phyloP scores from a whole-genome alignment of 1,140 invertebrate genomes.

The Dolichoris vasculosae region DNA sequence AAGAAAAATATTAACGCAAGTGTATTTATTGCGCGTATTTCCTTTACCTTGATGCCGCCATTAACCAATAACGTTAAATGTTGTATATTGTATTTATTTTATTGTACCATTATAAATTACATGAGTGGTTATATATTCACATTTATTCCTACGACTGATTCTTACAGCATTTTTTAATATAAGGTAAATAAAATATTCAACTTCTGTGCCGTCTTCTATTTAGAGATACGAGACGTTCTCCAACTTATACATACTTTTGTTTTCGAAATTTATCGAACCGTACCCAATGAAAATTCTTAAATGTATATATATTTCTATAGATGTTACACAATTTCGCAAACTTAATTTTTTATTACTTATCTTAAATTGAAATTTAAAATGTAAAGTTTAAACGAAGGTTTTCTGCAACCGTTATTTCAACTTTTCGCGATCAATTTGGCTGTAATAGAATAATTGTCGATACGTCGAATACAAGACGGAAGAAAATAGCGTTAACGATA shows the following conservation, averaged over 20 bases:
- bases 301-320: neutral
- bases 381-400: no score
- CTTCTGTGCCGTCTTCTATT: neutral
- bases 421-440: no score
- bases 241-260: conserved; percentile 13
- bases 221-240: neutral
- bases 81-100: conserved; percentile 28
- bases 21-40: conserved; percentile 3
- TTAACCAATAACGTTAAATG: neutral
- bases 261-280: neutral
- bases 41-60: neutral
- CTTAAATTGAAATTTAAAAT: neutral
- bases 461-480: no score
- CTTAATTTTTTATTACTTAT: neutral
- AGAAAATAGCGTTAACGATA: no score
- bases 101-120: conserved; percentile 52
- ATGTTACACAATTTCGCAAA: neutral
- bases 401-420: no score
- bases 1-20: neutral
- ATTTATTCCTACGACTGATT: conserved; percentile 38
- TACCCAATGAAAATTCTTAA: neutral
- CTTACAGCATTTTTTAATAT: neutral
- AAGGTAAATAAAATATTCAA: conserved; percentile 15
- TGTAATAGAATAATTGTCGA: no score
- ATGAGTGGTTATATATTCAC: conserved; percentile 44